Percentiles rank a stretch among this genome's conserved stretches.
These are phyloP conservation scores for Drosophila arizonae DNA, from an alignment of 1,140 invertebrate species.

Conservation along the genomic window DNA sequence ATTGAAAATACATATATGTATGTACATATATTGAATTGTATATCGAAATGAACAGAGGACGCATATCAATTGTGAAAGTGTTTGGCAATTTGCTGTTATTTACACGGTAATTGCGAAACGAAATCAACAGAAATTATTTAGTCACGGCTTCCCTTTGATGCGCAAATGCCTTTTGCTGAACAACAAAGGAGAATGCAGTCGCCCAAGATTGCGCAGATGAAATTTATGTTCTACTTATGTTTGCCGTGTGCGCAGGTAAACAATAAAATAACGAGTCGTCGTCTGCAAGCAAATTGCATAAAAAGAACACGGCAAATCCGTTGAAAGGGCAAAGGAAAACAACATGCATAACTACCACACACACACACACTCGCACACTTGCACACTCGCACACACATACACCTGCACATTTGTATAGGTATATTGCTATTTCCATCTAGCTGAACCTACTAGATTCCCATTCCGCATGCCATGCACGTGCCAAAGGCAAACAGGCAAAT, in stretches of 20 bases:
- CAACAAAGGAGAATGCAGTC: constrained; percentile 28
- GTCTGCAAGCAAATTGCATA: constrained; percentile 76
- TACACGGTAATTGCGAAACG: constrained; percentile 31
- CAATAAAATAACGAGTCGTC: constrained; percentile 79
- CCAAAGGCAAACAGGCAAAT: constrained; percentile 73
- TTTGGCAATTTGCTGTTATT: constrained; percentile 43
- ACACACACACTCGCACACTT: neutral
- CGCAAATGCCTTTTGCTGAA: neutral
- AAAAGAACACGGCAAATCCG: constrained; percentile 35
- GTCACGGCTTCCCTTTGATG: neutral
- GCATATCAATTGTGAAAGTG: constrained; percentile 45
- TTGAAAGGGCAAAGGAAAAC: constrained; percentile 30
- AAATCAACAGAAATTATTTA: constrained; percentile 39
- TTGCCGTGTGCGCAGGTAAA: constrained; percentile 61
- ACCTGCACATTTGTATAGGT: no score
- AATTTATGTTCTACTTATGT: constrained; percentile 49
- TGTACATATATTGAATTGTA: no score
- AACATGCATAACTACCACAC: constrained; percentile 30
- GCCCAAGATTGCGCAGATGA: constrained; percentile 19
- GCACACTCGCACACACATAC: neutral
- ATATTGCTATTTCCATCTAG: no score
- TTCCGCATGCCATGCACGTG: constrained; percentile 49
- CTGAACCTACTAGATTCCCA: neutral
- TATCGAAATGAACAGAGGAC: constrained; percentile 48
- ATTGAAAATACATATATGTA: constrained; percentile 12